These are phyloP conservation scores for Eupeodes latifasciatus DNA, from an alignment of 2,888 invertebrate species.

Conservation along the genomic window DNA sequence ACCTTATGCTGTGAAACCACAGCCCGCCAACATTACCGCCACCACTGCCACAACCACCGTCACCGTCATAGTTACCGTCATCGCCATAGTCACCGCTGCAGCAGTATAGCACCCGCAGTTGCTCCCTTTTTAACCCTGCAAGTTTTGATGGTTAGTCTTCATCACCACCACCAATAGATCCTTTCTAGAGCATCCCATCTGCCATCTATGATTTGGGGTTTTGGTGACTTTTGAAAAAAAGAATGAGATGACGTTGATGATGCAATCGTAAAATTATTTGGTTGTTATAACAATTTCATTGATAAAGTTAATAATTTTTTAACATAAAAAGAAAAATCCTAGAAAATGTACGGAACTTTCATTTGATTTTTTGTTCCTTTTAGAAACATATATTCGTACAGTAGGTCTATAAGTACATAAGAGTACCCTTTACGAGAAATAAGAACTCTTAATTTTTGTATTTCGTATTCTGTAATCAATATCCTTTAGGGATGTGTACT, in stretches of 20 bases:
- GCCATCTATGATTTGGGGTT: neutral
- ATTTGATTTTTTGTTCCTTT: neutral
- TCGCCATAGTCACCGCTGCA: neutral
- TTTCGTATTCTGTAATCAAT: conserved; percentile 46
- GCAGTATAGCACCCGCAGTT: neutral
- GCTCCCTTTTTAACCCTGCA: neutral
- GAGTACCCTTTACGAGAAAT: neutral
- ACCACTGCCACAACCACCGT: neutral
- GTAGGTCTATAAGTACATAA: no score
- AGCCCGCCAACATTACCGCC: neutral
- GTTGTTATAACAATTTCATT: conserved; percentile 61
- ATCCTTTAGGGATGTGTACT: conserved; percentile 11
- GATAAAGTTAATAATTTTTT: conserved; percentile 55
- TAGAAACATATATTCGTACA: no score
- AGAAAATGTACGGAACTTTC: conserved; percentile 33
- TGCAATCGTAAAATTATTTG: conserved; percentile 68
- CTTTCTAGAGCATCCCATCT: conserved; percentile 53
- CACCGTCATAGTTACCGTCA: neutral
- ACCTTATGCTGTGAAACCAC: conserved; percentile 61
- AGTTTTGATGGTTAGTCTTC: conserved; percentile 8
- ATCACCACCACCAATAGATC: neutral
- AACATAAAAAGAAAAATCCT: conserved; percentile 38
- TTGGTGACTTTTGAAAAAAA: conserved; percentile 54
- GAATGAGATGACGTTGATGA: conserved; percentile 22
- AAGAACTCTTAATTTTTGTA: neutral